Conservation (phyloP, 2,113 vertebrate genomes). For the Chionodraco myersi region DNA sequence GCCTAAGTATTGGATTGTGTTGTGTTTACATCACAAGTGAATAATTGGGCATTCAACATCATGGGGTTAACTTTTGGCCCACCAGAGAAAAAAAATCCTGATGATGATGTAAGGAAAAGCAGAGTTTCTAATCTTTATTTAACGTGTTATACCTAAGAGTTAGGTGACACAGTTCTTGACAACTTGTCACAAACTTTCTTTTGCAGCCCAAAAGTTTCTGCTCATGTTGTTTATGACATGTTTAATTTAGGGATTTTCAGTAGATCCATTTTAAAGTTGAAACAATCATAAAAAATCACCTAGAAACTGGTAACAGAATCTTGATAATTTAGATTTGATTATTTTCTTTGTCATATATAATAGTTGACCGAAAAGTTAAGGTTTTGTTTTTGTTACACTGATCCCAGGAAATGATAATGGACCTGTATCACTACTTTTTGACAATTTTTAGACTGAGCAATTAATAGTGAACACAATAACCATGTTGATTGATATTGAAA, state of each 20-base stretch:
- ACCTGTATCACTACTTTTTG: neutral
- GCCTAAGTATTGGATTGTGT: neutral
- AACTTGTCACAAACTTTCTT: constrained; percentile 11
- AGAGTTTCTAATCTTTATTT: neutral
- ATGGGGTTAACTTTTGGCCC: constrained; percentile 34
- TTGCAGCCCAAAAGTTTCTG: neutral
- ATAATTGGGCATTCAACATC: constrained; percentile 23
- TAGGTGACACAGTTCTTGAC: neutral
- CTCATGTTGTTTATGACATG: neutral
- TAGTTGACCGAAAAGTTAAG: neutral
- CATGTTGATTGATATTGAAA: neutral
- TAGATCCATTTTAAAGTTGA: neutral
- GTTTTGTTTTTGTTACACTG: neutral
- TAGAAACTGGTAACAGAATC: neutral
- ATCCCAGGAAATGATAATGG: neutral
- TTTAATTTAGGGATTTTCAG: neutral
- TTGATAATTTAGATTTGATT: neutral
- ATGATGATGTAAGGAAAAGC: constrained; percentile 4
- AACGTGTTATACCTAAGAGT: neutral
- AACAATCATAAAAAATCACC: neutral
- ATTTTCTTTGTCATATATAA: neutral
- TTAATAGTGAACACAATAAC: neutral
- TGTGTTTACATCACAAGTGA: constrained; percentile 25
- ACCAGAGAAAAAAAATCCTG: neutral
- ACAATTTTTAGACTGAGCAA: neutral